Percentiles rank a stretch among this genome's conserved stretches.
phyloP scores from a whole-genome alignment of 2,113 vertebrate species.

The Neolamprologus ventralis region DNA sequence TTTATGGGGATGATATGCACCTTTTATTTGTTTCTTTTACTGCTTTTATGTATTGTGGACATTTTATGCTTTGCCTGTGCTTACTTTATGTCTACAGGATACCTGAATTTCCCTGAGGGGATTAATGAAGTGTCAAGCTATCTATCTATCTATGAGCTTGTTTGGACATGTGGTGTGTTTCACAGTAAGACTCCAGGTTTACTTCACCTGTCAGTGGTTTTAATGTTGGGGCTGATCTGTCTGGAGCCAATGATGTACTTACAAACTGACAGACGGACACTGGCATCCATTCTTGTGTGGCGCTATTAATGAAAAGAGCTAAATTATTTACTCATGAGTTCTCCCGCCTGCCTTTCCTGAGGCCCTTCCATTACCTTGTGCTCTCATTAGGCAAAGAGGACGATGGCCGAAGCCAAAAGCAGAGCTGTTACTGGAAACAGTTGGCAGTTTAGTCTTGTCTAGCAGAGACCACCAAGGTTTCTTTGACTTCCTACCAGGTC shows the following conservation, averaged over 20 bases:
- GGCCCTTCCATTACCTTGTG: conserved; percentile 23
- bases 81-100: not conserved
- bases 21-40: not conserved
- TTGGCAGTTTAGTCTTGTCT: conserved; percentile 43
- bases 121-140: not conserved
- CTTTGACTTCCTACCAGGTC: conserved; percentile 31
- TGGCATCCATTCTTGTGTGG: not conserved
- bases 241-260: not conserved
- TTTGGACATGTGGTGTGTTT: not conserved
- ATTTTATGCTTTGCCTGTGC: not conserved
- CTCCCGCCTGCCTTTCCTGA: not conserved
- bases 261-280: not conserved
- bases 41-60: not conserved
- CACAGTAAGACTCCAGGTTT: not conserved
- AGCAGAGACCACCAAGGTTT: conserved; percentile 48
- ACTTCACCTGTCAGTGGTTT: not conserved
- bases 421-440: conserved; percentile 49
- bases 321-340: not conserved
- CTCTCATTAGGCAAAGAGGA: conserved; percentile 35
- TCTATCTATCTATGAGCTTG: not conserved
- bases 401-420: conserved; percentile 23
- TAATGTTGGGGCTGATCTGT: not conserved
- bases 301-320: not conserved
- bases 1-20: not conserved
- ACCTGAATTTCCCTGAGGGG: not conserved